These are phyloP conservation scores for Dexiosoma caninum DNA, from an alignment of 2,888 invertebrate species.

Conservation along the genomic window DNA sequence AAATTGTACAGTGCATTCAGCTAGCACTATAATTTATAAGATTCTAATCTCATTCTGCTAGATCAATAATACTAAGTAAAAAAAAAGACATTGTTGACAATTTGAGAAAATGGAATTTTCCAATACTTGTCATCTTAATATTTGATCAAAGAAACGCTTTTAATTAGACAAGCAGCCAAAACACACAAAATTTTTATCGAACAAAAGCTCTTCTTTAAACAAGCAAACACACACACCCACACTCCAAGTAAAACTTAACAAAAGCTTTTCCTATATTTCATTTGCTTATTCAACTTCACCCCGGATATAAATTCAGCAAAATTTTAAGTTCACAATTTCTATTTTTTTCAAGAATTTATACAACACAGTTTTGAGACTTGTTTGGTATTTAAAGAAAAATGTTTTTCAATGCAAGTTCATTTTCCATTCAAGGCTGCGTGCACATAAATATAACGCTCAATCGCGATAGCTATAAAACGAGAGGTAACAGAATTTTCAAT, in stretches of 20 bases:
- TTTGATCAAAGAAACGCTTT: no score
- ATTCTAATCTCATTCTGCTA: no score
- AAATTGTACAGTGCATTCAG: no score
- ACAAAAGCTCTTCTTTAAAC: not conserved
- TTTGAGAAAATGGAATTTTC: no score
- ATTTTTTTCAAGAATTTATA: constrained; percentile 6
- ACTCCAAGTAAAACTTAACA: not conserved
- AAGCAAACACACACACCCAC: not conserved
- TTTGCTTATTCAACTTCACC: constrained; percentile 34
- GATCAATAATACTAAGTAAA: no score
- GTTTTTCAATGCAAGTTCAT: constrained; percentile 13
- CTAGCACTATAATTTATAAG: no score
- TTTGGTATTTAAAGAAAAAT: constrained; percentile 49
- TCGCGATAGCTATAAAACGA: no score
- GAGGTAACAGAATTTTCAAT: constrained; percentile 1
- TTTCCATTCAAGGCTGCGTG: constrained; percentile 15
- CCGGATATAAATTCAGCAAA: constrained; percentile 3
- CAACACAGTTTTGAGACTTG: constrained; percentile 12
- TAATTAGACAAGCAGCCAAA: no score
- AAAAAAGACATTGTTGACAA: no score
- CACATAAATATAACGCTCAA: not conserved
- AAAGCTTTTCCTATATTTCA: constrained; percentile 29
- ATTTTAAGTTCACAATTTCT: constrained; percentile 2
- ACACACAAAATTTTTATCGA: no score
- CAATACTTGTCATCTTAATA: no score